These are phyloP conservation scores for Apodemus sylvaticus DNA, from an alignment of 2,113 vertebrate genomes.

Conservation along the genomic window DNA sequence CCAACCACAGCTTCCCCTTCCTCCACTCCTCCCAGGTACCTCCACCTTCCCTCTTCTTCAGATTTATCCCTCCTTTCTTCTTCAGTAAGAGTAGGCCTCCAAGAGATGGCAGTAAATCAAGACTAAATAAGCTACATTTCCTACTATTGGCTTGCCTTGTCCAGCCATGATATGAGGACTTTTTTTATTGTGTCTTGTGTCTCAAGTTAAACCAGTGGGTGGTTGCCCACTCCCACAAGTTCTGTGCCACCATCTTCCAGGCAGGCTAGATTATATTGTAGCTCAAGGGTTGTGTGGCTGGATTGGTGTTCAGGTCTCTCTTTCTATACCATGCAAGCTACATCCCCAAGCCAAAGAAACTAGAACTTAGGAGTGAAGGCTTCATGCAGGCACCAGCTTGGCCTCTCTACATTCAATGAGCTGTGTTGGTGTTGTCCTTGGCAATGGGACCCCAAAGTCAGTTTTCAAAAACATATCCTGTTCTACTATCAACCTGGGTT, in stretches of 20 bases:
- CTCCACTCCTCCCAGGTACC: neutral
- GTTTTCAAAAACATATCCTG: neutral
- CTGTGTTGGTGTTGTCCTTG: neutral
- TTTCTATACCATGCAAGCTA: neutral
- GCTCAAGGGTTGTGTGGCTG: neutral
- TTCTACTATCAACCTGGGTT: neutral
- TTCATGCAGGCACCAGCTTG: neutral
- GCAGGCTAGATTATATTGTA: neutral
- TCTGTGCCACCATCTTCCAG: neutral
- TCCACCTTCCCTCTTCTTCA: neutral
- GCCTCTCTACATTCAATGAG: neutral
- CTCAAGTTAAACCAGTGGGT: neutral
- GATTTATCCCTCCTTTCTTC: too few relatives aligned
- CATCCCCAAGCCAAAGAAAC: neutral
- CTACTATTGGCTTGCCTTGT: neutral
- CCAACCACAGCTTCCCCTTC: neutral
- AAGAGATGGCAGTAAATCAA: neutral
- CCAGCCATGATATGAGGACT: neutral
- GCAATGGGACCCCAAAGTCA: neutral
- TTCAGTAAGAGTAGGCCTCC: neutral
- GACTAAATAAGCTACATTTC: neutral
- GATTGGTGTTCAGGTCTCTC: neutral
- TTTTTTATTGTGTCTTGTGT: neutral
- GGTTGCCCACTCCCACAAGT: neutral
- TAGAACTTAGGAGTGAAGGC: neutral